Evolutionary conservation across 1,140 invertebrate species (phyloP).

Genomic region (Drosophila rufa): DNA sequence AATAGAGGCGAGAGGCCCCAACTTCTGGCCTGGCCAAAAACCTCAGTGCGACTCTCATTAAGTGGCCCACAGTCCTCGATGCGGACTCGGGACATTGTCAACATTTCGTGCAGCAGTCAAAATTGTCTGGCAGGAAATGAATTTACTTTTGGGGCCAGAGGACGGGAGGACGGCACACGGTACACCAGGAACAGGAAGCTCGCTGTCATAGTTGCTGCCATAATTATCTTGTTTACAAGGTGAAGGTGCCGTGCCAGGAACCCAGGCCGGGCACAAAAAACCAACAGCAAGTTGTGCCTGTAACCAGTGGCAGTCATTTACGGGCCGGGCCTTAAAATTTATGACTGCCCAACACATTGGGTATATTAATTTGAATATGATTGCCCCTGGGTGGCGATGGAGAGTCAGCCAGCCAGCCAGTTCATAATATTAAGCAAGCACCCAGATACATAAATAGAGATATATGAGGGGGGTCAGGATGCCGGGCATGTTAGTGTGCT

Average conservation of each 20-base stretch:
- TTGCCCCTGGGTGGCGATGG: constrained; percentile 63
- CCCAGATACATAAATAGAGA: constrained; percentile 29
- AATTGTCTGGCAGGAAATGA: constrained; percentile 76
- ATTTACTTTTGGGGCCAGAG: constrained; percentile 61
- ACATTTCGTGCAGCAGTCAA: constrained; percentile 75
- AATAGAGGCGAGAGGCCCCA: constrained; percentile 47
- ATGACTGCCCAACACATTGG: constrained; percentile 81
- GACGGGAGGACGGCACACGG: constrained; percentile 1
- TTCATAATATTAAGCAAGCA: constrained; percentile 72
- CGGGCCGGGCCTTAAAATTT: constrained; percentile 65
- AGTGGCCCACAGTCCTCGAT: constrained; percentile 41
- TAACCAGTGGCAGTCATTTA: constrained; percentile 49
- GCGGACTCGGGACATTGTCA: constrained; percentile 62
- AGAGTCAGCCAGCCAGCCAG: constrained; percentile 35
- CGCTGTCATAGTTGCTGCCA: constrained; percentile 82
- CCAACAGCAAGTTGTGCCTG: constrained; percentile 34
- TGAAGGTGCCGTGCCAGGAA: constrained; percentile 64
- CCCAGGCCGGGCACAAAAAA: constrained; percentile 23
- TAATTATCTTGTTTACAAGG: constrained; percentile 84
- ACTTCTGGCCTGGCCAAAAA: background rate
- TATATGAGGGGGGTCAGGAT: constrained; percentile 7
- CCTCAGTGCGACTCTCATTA: constrained; percentile 62
- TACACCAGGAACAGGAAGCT: constrained; percentile 70
- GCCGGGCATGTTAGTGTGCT: constrained; percentile 46
- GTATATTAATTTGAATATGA: constrained; percentile 84